Percentiles rank a stretch among this genome's conserved stretches.
These are phyloP conservation scores for Procapra przewalskii DNA, from an alignment of 2,113 vertebrate species.

Conservation along the genomic window DNA sequence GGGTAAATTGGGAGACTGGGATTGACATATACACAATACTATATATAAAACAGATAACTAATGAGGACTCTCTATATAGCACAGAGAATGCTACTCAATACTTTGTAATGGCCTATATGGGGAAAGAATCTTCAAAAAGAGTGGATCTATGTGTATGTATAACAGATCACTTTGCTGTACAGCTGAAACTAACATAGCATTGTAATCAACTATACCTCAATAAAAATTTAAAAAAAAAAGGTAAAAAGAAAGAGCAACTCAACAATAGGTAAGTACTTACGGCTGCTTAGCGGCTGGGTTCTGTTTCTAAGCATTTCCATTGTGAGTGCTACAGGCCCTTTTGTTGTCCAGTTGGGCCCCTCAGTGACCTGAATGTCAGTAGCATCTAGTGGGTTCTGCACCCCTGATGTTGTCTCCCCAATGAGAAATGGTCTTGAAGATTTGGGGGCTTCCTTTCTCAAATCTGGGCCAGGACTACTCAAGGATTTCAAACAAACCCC, in stretches of 20 bases:
- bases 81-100: neutral
- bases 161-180: neutral
- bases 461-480: neutral
- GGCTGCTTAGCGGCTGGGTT: neutral
- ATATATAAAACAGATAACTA: neutral
- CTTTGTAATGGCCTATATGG: neutral
- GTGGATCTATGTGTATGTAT: neutral
- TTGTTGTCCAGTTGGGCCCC: neutral
- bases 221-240: neutral
- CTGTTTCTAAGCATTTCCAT: neutral
- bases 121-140: neutral
- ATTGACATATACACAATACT: neutral
- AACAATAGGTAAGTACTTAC: neutral
- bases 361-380: neutral
- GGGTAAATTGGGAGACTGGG: neutral
- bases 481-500: conserved; percentile 32
- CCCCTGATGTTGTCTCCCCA: neutral
- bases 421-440: conserved; percentile 29
- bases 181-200: neutral
- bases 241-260: neutral
- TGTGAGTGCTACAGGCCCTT: neutral
- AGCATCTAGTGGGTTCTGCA: neutral
- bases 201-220: neutral
- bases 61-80: neutral
- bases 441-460: neutral